These are phyloP conservation scores for Zoanthus solanderi DNA, from an alignment of 92 coral and sea anemone species.

Conservation along the genomic window DNA sequence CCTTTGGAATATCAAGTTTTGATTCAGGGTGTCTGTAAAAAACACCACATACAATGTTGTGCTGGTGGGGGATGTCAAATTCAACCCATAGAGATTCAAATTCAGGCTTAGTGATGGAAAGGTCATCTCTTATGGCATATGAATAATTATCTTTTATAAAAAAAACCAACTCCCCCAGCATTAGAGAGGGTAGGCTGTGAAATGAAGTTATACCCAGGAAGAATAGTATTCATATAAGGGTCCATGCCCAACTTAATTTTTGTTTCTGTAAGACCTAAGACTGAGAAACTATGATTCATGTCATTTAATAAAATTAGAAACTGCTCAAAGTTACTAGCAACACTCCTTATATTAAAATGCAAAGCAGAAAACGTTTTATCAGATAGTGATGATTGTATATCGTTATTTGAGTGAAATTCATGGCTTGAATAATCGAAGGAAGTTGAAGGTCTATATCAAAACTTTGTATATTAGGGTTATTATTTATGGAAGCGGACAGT, in stretches of 20 bases:
- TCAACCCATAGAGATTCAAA: not conserved
- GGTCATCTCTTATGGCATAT: slow-evolving; percentile 42
- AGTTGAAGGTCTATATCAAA: not conserved
- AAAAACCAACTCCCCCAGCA: no score
- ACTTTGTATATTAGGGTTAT: not conserved
- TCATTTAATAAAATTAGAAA: slow-evolving; percentile 1
- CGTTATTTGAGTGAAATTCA: not conserved
- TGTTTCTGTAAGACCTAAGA: slow-evolving; percentile 58
- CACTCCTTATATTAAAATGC: not conserved
- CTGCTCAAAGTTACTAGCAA: not conserved
- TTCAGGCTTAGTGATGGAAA: slow-evolving; percentile 38
- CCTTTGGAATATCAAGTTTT: slow-evolving; percentile 20
- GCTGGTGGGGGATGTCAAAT: no score
- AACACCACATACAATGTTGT: no score
- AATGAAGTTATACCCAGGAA: slow-evolving; percentile 53
- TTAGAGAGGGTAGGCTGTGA: slow-evolving; percentile 46
- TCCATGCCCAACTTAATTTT: slow-evolving; percentile 40
- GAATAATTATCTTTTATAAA: slow-evolving; percentile 35
- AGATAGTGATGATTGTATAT: not conserved
- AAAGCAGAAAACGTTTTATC: not conserved
- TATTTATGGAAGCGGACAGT: not conserved
- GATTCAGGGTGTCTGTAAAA: slow-evolving; percentile 14
- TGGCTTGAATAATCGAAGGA: not conserved
- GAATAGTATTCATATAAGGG: slow-evolving; percentile 14
- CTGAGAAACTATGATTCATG: slow-evolving; percentile 3